Percentiles rank a stretch among this genome's conserved stretches.
Evolutionary conservation across 2,113 vertebrate genomes (phyloP).

Genomic region (Salvelinus namaycush): DNA sequence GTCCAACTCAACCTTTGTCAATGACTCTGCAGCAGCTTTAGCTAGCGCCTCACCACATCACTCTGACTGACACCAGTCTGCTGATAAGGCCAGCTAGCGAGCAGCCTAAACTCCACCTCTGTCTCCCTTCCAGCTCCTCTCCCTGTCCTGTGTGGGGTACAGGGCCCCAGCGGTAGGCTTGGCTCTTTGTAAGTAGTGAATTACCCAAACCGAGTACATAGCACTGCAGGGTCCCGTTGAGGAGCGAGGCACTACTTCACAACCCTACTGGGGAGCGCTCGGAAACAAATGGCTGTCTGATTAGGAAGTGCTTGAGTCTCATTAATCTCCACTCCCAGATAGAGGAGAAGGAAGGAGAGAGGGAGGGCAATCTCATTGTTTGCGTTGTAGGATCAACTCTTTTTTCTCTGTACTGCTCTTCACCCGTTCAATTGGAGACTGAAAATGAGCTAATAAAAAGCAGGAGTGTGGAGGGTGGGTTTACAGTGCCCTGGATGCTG

Average conservation of each 20-base stretch:
- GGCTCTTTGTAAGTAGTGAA: not conserved
- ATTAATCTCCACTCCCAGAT: constrained; percentile 28
- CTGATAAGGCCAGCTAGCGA: too few relatives aligned
- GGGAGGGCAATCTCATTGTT: constrained; percentile 27
- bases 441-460: constrained; percentile 31
- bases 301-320: constrained; percentile 8
- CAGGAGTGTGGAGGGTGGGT: not conserved
- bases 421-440: not conserved
- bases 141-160: not conserved
- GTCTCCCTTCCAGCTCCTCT: not conserved
- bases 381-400: constrained; percentile 14
- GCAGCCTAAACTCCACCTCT: too few relatives aligned
- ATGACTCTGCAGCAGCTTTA: constrained; percentile 6
- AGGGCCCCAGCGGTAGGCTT: not conserved
- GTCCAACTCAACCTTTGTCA: not conserved
- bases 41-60: not conserved
- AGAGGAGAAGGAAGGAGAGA: not conserved
- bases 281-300: constrained; percentile 9
- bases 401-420: constrained; percentile 5
- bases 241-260: not conserved
- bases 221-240: not conserved
- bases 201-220: not conserved
- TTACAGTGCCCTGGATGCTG: constrained; percentile 32
- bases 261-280: not conserved
- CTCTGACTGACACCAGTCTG: constrained; percentile 1